A percentile compares a stretch with the other conserved stretches of the same genome.
Conservation (phyloP, 1,140 invertebrate genomes). For the Ceratina calcarata region DNA sequence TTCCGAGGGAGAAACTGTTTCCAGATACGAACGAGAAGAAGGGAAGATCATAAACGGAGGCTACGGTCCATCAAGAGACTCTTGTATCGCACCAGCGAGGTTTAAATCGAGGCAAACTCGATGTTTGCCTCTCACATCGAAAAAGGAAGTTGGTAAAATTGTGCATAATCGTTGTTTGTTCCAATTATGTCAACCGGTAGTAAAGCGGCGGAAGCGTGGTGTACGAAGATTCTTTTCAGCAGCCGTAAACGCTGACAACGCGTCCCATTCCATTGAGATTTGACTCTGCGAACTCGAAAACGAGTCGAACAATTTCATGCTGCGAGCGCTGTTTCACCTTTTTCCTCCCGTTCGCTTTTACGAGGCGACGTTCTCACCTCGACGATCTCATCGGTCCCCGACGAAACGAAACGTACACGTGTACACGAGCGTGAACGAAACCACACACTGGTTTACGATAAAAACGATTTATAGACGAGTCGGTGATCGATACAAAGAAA, state of each 20-base stretch:
- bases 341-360: neutral
- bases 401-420: neutral
- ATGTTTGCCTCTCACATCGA: too few relatives aligned
- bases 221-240: too few relatives aligned
- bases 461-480: conserved; percentile 18
- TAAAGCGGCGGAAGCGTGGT: too few relatives aligned
- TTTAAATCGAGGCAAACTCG: too few relatives aligned
- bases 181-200: too few relatives aligned
- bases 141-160: too few relatives aligned
- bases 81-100: too few relatives aligned
- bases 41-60: conserved; percentile 2
- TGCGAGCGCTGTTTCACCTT: neutral
- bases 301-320: neutral
- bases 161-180: too few relatives aligned
- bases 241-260: neutral
- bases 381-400: neutral
- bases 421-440: neutral
- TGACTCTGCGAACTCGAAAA: neutral
- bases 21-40: neutral
- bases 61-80: neutral
- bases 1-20: neutral
- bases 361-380: neutral
- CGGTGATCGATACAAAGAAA: neutral
- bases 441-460: neutral
- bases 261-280: conserved; percentile 1